These are phyloP conservation scores for Thermophis baileyi DNA, from an alignment of 2,113 vertebrate genomes.

Conservation along the genomic window DNA sequence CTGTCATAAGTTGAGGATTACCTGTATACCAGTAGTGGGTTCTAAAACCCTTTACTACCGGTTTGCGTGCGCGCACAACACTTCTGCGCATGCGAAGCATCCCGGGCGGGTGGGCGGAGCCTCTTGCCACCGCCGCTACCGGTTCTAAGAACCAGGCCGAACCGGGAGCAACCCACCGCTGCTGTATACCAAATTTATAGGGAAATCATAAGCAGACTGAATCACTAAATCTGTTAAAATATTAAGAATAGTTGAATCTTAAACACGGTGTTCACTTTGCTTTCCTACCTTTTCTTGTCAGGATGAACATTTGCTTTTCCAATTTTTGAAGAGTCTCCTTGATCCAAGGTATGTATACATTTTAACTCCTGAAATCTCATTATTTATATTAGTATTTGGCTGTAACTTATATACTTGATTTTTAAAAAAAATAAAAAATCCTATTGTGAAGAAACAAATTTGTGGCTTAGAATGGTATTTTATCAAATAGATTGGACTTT, in stretches of 20 bases:
- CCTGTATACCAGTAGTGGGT: neutral
- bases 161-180: no score
- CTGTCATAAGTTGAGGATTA: neutral
- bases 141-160: no score
- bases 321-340: constrained; percentile 85
- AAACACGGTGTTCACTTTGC: constrained; percentile 23
- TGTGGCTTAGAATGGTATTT: neutral
- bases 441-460: neutral
- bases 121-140: no score
- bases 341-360: constrained; percentile 80
- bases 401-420: neutral
- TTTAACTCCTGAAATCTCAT: neutral
- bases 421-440: neutral
- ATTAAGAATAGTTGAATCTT: constrained; percentile 22
- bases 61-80: no score
- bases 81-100: no score
- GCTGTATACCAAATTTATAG: neutral
- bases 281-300: constrained; percentile 45
- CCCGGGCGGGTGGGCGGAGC: no score
- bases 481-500: neutral
- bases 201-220: neutral
- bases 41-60: no score
- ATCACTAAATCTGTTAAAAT: accelerated
- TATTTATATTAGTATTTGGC: neutral
- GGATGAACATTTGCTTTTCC: constrained; percentile 83